Conservation (phyloP, 2,888 invertebrate genomes). For the Nomada ruficornis region DNA sequence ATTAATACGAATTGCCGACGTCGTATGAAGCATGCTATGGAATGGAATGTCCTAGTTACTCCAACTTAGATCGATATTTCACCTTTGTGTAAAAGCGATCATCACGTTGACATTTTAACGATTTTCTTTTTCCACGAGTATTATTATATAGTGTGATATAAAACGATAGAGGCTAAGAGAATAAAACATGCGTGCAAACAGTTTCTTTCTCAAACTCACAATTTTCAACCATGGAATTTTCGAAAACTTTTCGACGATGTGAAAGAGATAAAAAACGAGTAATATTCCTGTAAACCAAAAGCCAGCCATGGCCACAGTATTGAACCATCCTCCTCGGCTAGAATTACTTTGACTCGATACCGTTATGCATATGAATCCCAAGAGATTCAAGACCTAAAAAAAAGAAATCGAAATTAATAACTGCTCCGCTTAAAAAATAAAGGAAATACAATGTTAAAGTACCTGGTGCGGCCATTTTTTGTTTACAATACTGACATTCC, state of each 20-base stretch:
- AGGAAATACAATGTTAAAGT: not conserved
- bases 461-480: not conserved
- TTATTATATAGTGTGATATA: not conserved
- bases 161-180: not conserved
- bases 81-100: not conserved
- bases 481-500: no score
- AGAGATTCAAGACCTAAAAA: conserved; percentile 88
- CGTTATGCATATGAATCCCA: conserved; percentile 93
- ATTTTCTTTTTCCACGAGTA: not conserved
- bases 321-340: conserved; percentile 90
- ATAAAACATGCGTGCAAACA: not conserved
- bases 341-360: conserved; percentile 85
- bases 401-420: conserved; percentile 62
- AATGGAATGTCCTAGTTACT: not conserved
- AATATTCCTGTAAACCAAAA: conserved; percentile 94
- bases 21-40: not conserved
- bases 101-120: not conserved
- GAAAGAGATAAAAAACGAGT: conserved; percentile 92
- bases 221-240: conserved; percentile 94
- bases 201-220: conserved; percentile 83
- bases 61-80: conserved; percentile 13
- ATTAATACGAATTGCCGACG: not conserved
- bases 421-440: not conserved
- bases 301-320: conserved; percentile 92
- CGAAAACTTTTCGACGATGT: conserved; percentile 93